Percentiles rank a stretch among this genome's conserved stretches.
These are phyloP conservation scores for Periphyllus acericola DNA, from an alignment of 2,888 invertebrate species.

Conservation along the genomic window DNA sequence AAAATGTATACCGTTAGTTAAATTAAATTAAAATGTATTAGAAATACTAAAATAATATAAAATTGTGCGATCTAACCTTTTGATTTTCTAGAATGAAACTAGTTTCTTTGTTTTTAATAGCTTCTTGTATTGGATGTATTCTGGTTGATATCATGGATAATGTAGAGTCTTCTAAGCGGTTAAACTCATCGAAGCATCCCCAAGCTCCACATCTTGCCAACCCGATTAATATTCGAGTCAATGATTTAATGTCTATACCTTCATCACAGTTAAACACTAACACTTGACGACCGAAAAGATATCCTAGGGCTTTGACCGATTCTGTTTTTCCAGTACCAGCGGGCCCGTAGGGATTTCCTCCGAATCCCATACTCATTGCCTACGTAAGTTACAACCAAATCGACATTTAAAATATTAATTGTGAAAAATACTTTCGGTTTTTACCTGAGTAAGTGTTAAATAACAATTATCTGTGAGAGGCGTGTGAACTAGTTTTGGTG, in stretches of 20 bases:
- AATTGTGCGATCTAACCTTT: constrained; percentile 65
- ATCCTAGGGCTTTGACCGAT: constrained; percentile 94
- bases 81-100: constrained; percentile 69
- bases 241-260: constrained; percentile 90
- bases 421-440: neutral
- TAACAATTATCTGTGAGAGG: constrained; percentile 97
- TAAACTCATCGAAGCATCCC: constrained; percentile 99
- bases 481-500: constrained; percentile 93
- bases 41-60: neutral
- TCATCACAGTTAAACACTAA: constrained; percentile 98
- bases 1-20: neutral
- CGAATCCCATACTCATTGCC: constrained; percentile 94
- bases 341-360: constrained; percentile 98
- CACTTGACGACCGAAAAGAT: constrained; percentile 90
- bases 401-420: neutral
- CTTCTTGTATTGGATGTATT: constrained; percentile 85
- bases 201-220: constrained; percentile 94
- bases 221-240: constrained; percentile 94
- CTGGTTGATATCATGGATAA: constrained; percentile 95
- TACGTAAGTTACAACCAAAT: constrained; percentile 66
- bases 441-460: constrained; percentile 90
- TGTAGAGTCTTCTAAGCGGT: constrained; percentile 92
- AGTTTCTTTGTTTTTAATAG: constrained; percentile 64
- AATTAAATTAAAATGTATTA: neutral
- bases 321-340: constrained; percentile 99